Evolutionary conservation across 1,140 invertebrate genomes (phyloP), one percentile per base, ranked within the genome.

Genomic region (Cylas formicarius): DNA sequence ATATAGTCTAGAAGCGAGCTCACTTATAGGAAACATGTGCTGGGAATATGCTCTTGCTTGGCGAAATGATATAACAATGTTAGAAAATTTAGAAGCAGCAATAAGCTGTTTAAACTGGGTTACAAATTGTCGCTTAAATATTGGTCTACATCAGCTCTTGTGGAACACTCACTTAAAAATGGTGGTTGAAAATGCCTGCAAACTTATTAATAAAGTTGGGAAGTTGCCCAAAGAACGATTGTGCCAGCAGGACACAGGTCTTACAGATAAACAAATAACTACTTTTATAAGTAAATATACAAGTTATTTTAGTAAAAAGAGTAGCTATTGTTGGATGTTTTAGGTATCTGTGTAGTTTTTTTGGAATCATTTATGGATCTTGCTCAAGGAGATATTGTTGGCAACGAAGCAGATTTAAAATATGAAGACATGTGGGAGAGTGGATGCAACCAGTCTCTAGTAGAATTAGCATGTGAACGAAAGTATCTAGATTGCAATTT

Each of bases 1-100:
- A 1, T 80, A 89, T 42, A 93, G 88, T 67, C 72, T 93, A 22
- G 78, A 82, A 17, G 76, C 81, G 20, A 81, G 83, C 55, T 77
- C 84, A 21, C 64, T 95, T 19, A 66, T 93, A 22, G 77, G 82
- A 8, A 90, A 93, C 65, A 81, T 92, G 71, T 81, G 79, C 53
- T 95, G 90, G 91, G 89, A 94, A 62, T 90, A 87, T 67, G 77
- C 85, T 42, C 75, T 85, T 47, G 74, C 75, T 36, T 95, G 90
- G 90, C 83, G 84, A 62, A 87, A 84, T 66, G 77, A 83, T 52
- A 75, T 83, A 43, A 73, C 80, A 32, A 72, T 76, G 38, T 69
- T 84, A n/a, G 66, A 74, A 11, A 67, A 75, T 52, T 67, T 90
- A 2, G 67, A 77, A 46, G 75, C 78, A 8, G 76, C 80, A 0